phyloP scores from a whole-genome alignment of 2,797 vertebrate species.

The Paedocypris micromegethes region DNA sequence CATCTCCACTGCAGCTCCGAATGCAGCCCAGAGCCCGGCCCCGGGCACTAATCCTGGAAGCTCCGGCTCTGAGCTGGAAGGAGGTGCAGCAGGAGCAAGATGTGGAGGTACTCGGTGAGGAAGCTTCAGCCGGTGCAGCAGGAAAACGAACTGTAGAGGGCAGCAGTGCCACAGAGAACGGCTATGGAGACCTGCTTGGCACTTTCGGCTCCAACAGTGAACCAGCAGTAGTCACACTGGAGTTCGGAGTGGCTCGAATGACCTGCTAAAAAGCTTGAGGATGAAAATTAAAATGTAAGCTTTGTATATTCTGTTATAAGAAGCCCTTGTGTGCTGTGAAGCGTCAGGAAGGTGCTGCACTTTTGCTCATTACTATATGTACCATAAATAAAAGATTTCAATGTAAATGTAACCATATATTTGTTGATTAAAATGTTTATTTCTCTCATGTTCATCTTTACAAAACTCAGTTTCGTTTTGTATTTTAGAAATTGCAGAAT shows the following conservation, averaged over 20 bases:
- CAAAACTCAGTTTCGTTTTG: not conserved
- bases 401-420: constrained; percentile 42
- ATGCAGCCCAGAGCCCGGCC: constrained; percentile 62
- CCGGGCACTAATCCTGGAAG: constrained; percentile 71
- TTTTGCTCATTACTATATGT: not conserved
- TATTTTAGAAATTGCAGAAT: not conserved
- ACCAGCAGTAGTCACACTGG: constrained; percentile 86
- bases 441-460: constrained; percentile 16
- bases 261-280: constrained; percentile 75
- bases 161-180: constrained; percentile 84
- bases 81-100: constrained; percentile 73
- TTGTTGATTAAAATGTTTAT: constrained; percentile 32
- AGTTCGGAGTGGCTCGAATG: constrained; percentile 94
- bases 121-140: constrained; percentile 58
- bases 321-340: constrained; percentile 2
- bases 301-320: constrained; percentile 36
- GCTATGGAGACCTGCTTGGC: constrained; percentile 73
- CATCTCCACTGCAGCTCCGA: constrained; percentile 54
- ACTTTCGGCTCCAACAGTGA: constrained; percentile 78
- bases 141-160: constrained; percentile 87
- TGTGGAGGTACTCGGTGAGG: constrained; percentile 68
- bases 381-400: constrained; percentile 8
- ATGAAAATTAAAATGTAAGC: constrained; percentile 14
- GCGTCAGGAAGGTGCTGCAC: constrained; percentile 1
- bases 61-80: constrained; percentile 71